phyloP scores from a whole-genome alignment of 2,888 invertebrate genomes.

The Acronicta aceris region DNA sequence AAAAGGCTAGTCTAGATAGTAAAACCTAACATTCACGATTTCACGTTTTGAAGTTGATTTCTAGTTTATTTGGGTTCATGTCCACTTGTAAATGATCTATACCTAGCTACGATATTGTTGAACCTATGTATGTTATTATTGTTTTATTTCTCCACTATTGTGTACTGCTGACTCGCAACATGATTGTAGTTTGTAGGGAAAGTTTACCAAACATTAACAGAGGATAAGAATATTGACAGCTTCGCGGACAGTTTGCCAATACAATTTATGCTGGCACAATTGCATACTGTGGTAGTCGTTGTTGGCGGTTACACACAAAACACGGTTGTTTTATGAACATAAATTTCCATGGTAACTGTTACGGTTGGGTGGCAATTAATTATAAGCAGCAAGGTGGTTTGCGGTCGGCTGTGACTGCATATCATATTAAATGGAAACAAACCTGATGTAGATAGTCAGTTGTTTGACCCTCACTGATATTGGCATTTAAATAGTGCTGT shows the following conservation, averaged over 20 bases:
- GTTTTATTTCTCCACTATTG: constrained; percentile 23
- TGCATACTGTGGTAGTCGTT: background rate
- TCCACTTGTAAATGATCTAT: too few relatives aligned
- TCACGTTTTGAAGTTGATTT: too few relatives aligned
- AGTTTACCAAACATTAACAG: constrained; percentile 47
- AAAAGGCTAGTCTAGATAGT: too few relatives aligned
- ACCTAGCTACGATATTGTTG: too few relatives aligned
- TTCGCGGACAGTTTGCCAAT: constrained; percentile 28
- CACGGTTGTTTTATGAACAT: constrained; percentile 3
- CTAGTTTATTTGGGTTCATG: too few relatives aligned
- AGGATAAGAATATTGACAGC: constrained; percentile 20
- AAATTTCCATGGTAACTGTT: constrained; percentile 12
- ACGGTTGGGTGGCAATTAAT: constrained; percentile 16
- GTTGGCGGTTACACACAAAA: background rate
- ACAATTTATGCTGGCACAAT: constrained; percentile 20
- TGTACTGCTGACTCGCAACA: constrained; percentile 4
- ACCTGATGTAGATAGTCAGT: constrained; percentile 1
- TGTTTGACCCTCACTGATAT: too few relatives aligned
- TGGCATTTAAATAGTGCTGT: too few relatives aligned
- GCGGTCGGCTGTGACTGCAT: background rate
- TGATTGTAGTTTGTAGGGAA: constrained; percentile 14
- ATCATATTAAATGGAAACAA: constrained; percentile 4
- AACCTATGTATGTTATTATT: constrained; percentile 9
- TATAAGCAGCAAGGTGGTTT: constrained; percentile 11
- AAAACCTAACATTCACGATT: too few relatives aligned